These are phyloP conservation scores for Ditula angustiorana DNA, from an alignment of 2,888 invertebrate species.

Conservation along the genomic window DNA sequence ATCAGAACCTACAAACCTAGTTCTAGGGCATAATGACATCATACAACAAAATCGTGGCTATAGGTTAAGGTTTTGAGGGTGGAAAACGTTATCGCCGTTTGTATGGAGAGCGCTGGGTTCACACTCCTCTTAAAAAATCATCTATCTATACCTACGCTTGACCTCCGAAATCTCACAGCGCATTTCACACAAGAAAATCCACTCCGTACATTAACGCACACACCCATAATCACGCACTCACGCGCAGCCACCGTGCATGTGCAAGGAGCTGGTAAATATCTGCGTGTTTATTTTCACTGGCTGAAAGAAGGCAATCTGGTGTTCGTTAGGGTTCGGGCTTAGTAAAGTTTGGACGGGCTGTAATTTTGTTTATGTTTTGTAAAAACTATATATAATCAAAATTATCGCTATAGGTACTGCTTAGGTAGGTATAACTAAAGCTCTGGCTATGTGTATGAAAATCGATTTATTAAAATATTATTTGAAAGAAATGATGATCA, in stretches of 20 bases:
- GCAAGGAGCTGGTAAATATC: slow-evolving; percentile 80
- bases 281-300: slow-evolving; percentile 80
- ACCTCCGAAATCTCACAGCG: slow-evolving; percentile 8
- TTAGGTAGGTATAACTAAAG: too few relatives aligned
- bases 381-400: neutral
- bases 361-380: neutral
- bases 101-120: too few relatives aligned
- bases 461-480: too few relatives aligned
- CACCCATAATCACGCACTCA: slow-evolving; percentile 9
- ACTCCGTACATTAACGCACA: slow-evolving; percentile 25
- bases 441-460: too few relatives aligned
- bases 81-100: too few relatives aligned
- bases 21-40: too few relatives aligned
- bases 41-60: too few relatives aligned
- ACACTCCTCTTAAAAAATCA: too few relatives aligned
- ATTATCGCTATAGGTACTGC: too few relatives aligned
- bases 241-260: slow-evolving; percentile 36
- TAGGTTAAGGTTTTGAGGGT: too few relatives aligned
- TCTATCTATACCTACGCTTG: neutral
- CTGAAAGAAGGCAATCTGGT: slow-evolving; percentile 84
- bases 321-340: slow-evolving; percentile 56
- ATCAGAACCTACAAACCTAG: too few relatives aligned
- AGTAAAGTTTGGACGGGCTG: slow-evolving; percentile 22
- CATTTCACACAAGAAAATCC: slow-evolving; percentile 26
- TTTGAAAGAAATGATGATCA: too few relatives aligned